phyloP scores from a whole-genome alignment of 2,797 vertebrate genomes.

The Geotria australis region DNA sequence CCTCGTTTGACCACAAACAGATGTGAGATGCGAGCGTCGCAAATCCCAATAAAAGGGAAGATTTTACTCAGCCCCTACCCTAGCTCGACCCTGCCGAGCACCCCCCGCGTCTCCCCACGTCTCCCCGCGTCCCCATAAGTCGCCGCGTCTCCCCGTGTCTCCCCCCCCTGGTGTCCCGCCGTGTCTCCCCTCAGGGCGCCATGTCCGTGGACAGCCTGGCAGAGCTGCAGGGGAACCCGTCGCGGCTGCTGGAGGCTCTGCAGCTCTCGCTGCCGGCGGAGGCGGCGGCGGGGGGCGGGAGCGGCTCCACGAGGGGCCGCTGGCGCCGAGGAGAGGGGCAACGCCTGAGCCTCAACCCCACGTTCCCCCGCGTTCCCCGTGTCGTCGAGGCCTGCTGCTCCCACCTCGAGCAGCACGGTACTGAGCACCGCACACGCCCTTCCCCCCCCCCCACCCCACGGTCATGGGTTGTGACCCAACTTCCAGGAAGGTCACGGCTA shows the following conservation, averaged over 20 bases:
- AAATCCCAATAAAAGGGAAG: too few relatives aligned
- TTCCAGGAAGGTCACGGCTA: too few relatives aligned
- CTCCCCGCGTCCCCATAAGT: too few relatives aligned
- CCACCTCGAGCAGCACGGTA: slow-evolving; percentile 44
- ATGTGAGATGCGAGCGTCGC: too few relatives aligned
- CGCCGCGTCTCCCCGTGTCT: neutral
- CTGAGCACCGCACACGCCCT: slow-evolving; percentile 2
- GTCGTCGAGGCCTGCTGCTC: slow-evolving; percentile 47
- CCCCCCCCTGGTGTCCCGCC: neutral
- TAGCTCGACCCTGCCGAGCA: too few relatives aligned
- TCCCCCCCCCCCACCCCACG: too few relatives aligned
- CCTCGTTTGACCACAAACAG: too few relatives aligned
- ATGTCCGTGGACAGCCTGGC: slow-evolving; percentile 53
- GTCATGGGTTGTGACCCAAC: too few relatives aligned
- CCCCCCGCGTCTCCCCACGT: too few relatives aligned
- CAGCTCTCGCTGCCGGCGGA: slow-evolving; percentile 47
- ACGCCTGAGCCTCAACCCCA: slow-evolving; percentile 49
- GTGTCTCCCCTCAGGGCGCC: slow-evolving; percentile 28
- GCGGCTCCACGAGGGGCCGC: slow-evolving; percentile 15
- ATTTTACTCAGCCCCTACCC: too few relatives aligned
- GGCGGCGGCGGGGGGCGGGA: slow-evolving; percentile 19
- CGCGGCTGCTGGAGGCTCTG: slow-evolving; percentile 48
- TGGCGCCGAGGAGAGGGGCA: too few relatives aligned
- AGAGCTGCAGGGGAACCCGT: slow-evolving; percentile 43
- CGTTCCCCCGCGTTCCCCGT: slow-evolving; percentile 45